Evolutionary conservation across 2,888 invertebrate genomes (phyloP).

Genomic region (Leptopilina syphax): DNA sequence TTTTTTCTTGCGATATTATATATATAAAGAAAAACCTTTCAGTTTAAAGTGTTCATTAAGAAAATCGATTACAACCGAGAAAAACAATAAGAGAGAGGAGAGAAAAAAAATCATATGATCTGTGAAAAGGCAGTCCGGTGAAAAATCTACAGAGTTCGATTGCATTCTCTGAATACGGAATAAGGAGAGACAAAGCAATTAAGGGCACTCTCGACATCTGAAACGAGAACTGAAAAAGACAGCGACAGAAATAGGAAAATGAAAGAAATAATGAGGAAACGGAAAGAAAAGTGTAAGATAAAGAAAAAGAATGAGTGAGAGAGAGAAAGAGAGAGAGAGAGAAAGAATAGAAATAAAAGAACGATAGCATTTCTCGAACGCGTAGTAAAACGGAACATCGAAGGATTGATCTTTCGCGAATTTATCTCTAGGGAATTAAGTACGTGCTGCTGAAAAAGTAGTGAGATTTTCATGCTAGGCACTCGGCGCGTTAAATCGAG

Average conservation of each 20-base stretch:
- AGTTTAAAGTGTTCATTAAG: conserved; percentile 7
- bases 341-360: conserved; percentile 9
- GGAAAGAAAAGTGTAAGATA: conserved; percentile 30
- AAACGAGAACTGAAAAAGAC: conserved; percentile 28
- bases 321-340: not conserved
- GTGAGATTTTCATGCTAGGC: not conserved
- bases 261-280: conserved; percentile 30
- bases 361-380: conserved; percentile 14
- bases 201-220: conserved; percentile 52
- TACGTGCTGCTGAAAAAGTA: not conserved
- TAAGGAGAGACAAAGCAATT: conserved; percentile 54
- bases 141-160: conserved; percentile 22
- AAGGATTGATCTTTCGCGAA: conserved; percentile 11
- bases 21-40: not conserved
- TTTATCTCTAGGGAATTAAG: not conserved
- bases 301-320: conserved; percentile 1
- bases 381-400: conserved; percentile 6
- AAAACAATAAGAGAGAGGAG: not conserved
- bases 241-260: conserved; percentile 15
- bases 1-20: too few relatives aligned
- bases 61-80: not conserved
- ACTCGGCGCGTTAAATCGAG: not conserved
- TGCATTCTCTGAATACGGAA: conserved; percentile 47
- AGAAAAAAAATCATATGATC: not conserved
- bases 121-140: not conserved